Percentiles rank a stretch among this genome's conserved stretches.
phyloP scores from a whole-genome alignment of 23 tunicate species.

The Oikopleura vanhoeffeni region DNA sequence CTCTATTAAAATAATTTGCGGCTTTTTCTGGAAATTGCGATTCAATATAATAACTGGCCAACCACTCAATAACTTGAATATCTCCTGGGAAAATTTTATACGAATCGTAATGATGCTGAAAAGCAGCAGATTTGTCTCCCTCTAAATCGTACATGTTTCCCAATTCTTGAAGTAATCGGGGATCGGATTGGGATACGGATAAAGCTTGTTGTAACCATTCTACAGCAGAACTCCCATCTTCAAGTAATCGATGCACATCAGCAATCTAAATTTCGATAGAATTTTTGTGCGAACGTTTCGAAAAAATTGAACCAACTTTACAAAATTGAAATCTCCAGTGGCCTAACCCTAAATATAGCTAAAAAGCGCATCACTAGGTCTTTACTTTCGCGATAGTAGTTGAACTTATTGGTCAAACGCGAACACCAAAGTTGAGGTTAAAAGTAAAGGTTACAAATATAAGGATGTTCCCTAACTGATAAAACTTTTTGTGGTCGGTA shows the following conservation, averaged over 20 bases:
- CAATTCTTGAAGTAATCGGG: constrained; percentile 48
- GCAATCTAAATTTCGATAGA: not conserved
- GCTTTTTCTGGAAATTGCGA: constrained; percentile 91
- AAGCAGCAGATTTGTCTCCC: constrained; percentile 75
- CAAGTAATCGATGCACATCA: not conserved
- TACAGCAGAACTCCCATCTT: not conserved
- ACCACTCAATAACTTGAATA: constrained; percentile 75
- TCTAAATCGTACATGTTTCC: constrained; percentile 63
- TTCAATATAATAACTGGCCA: constrained; percentile 68
- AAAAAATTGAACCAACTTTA: too few relatives aligned
- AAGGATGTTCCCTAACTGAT: too few relatives aligned
- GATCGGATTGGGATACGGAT: constrained; percentile 27
- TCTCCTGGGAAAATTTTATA: constrained; percentile 83
- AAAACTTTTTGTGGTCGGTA: too few relatives aligned
- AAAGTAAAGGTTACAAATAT: too few relatives aligned
- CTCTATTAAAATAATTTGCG: constrained; percentile 47
- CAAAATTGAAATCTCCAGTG: too few relatives aligned
- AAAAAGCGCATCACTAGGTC: too few relatives aligned
- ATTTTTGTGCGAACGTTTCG: too few relatives aligned
- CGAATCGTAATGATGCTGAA: constrained; percentile 61
- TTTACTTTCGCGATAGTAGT: too few relatives aligned
- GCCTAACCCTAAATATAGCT: too few relatives aligned
- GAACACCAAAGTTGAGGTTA: too few relatives aligned
- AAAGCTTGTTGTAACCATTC: constrained; percentile 12
- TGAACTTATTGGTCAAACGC: too few relatives aligned